phyloP scores from a whole-genome alignment of 2,888 invertebrate species.

The Chirona hameri region DNA sequence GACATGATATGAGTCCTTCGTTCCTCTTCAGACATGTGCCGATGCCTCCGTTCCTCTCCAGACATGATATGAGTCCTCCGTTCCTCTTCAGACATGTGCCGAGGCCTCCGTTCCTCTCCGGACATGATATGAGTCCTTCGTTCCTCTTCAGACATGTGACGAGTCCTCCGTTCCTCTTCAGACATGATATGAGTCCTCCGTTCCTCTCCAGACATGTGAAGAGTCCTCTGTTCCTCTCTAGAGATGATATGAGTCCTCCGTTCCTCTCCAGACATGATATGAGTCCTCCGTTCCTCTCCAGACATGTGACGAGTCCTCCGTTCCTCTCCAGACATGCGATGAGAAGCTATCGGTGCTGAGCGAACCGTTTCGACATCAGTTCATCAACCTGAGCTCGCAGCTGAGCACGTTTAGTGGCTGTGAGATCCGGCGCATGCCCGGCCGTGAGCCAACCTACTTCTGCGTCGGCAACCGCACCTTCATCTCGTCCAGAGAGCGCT shows the following conservation, averaged over 20 bases:
- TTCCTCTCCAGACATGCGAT: conserved; percentile 61
- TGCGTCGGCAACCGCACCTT: conserved; percentile 69
- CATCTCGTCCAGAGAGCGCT: conserved; percentile 74
- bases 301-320: not conserved
- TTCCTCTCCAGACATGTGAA: too few species aligned
- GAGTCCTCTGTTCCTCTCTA: too few species aligned
- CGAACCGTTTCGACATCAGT: conserved; percentile 65
- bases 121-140: too few species aligned
- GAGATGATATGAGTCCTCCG: too few species aligned
- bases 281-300: too few species aligned
- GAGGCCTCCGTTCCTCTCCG: too few species aligned
- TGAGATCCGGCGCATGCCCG: conserved; percentile 37
- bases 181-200: conserved; percentile 61
- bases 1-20: conserved; percentile 52
- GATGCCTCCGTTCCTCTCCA: too few species aligned
- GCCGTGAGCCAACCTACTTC: conserved; percentile 34
- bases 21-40: conserved; percentile 60
- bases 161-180: conserved; percentile 45
- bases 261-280: too few species aligned
- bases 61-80: too few species aligned
- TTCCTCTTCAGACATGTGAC: too few species aligned
- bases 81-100: too few species aligned
- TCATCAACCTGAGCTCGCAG: conserved; percentile 65
- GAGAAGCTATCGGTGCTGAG: conserved; percentile 62
- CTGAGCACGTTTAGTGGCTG: conserved; percentile 56